Conservation (phyloP, 2,797 vertebrate species). For the Loris lydekkerianus region DNA sequence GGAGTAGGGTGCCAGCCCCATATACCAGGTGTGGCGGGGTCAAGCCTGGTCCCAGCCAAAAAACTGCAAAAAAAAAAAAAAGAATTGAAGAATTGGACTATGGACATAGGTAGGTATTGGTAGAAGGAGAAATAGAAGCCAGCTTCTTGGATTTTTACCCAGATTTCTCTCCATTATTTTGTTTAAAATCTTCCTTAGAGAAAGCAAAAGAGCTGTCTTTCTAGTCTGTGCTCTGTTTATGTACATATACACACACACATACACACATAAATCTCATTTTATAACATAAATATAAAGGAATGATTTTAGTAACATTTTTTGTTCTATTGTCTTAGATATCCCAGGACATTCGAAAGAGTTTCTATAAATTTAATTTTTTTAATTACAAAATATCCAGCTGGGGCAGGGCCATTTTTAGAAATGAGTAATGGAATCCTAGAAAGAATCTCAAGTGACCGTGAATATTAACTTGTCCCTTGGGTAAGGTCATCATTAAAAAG, state of each 20-base stretch:
- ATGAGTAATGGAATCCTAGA: slow-evolving; percentile 47
- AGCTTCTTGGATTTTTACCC: neutral
- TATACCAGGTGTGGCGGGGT: neutral
- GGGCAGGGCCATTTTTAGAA: slow-evolving; percentile 62
- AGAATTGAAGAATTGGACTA: neutral
- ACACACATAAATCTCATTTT: slow-evolving; percentile 9
- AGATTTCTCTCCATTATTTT: slow-evolving; percentile 43
- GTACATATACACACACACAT: neutral
- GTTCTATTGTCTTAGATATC: slow-evolving; percentile 39
- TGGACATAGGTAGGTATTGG: neutral
- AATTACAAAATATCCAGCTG: slow-evolving; percentile 62
- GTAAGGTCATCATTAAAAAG: slow-evolving; percentile 26
- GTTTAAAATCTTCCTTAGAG: slow-evolving; percentile 73
- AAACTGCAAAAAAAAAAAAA: neutral
- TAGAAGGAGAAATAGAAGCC: neutral
- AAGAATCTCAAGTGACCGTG: neutral
- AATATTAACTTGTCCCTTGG: neutral
- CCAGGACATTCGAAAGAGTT: slow-evolving; percentile 11
- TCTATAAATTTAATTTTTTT: slow-evolving; percentile 61
- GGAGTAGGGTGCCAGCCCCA: too few relatives aligned
- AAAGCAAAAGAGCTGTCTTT: slow-evolving; percentile 57
- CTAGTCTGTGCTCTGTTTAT: neutral
- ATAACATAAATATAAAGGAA: neutral
- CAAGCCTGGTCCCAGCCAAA: neutral
- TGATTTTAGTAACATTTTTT: neutral